Percentiles rank a stretch among this genome's conserved stretches.
These are phyloP conservation scores for Latrodectus hesperus DNA, from an alignment of 2,888 invertebrate genomes.

Conservation along the genomic window DNA sequence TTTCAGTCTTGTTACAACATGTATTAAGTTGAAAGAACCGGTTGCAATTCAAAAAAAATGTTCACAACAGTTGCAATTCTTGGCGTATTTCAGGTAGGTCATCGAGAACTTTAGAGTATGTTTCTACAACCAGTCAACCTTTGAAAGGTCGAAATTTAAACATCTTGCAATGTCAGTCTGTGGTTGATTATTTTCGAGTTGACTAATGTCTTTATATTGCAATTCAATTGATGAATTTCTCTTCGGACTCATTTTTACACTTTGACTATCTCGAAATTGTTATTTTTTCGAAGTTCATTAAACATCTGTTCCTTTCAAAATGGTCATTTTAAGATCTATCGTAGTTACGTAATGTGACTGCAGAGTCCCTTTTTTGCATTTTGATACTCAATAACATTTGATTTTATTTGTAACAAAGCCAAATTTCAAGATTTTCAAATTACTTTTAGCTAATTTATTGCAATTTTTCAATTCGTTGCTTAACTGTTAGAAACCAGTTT, in stretches of 20 bases:
- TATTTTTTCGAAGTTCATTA: not conserved
- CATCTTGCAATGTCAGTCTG: not conserved
- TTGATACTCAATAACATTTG: not conserved
- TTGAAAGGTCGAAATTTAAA: not conserved
- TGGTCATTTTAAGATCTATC: not conserved
- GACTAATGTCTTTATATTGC: not conserved
- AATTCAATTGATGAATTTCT: not conserved
- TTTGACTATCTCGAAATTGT: not conserved
- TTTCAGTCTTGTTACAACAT: not conserved
- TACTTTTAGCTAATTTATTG: not conserved
- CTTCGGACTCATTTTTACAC: not conserved
- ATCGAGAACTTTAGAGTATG: not conserved
- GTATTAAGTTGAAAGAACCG: not conserved
- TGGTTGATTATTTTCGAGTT: not conserved
- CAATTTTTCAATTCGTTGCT: constrained; percentile 4
- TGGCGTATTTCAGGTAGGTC: not conserved
- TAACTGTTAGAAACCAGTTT: not conserved
- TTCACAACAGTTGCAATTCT: not conserved
- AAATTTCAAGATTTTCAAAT: not conserved
- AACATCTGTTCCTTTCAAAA: not conserved
- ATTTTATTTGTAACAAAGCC: not conserved
- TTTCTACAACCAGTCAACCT: not conserved
- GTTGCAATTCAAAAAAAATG: not conserved
- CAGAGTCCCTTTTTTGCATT: not conserved
- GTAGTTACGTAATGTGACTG: not conserved